Conservation (phyloP, 2,113 vertebrate species). For the Delphinapterus leucas region DNA sequence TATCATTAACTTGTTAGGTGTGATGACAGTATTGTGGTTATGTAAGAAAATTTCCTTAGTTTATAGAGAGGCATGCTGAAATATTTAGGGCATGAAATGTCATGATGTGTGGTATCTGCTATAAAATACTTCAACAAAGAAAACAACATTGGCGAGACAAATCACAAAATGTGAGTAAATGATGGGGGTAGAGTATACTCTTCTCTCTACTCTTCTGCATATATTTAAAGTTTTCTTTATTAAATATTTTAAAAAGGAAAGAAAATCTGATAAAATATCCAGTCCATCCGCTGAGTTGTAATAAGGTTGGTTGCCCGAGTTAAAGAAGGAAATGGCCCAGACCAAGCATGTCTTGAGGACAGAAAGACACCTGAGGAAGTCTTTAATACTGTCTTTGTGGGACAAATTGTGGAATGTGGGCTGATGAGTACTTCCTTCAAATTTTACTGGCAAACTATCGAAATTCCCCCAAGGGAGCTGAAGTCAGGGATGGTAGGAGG, state of each 20-base stretch:
- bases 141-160: not conserved
- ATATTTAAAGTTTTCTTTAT: not conserved
- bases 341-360: not conserved
- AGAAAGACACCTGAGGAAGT: not conserved
- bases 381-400: not conserved
- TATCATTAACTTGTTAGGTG: not conserved
- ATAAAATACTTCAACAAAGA: not conserved
- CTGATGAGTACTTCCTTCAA: not conserved
- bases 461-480: not conserved
- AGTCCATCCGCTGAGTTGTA: not conserved
- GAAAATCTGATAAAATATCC: not conserved
- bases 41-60: not conserved
- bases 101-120: not conserved
- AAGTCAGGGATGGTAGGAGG: not conserved
- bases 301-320: not conserved
- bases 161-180: not conserved
- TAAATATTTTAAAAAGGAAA: not conserved
- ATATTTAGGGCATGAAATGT: not conserved
- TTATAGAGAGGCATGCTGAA: not conserved
- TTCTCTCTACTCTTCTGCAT: not conserved
- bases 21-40: not conserved
- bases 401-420: not conserved
- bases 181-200: too few species aligned
- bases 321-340: not conserved
- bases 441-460: not conserved